Base-by-base conservation (phyloP, 2,113 vertebrate genomes). In the Carassius auratus region DNA sequence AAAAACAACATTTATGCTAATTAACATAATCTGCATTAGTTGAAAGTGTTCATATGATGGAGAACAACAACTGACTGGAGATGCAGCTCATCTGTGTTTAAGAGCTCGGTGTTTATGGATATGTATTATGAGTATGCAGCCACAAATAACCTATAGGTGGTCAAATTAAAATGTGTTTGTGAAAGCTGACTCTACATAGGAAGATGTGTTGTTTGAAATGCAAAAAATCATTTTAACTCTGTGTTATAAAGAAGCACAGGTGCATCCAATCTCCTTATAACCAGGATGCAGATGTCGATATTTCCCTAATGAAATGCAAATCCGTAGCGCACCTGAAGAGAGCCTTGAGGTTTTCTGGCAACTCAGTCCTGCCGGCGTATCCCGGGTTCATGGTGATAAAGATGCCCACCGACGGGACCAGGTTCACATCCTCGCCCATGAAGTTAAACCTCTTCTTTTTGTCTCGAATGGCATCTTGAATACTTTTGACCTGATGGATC, bases 301-400 rank as follows among this genome's bases (percentile, higher is more conserved):
- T 69, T 30, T 21, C 13, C 23, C 2, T 50, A 68, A 81, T 81
- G 26, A 52, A 33, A 69, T 50, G 33, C 21, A 38, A 21, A 59
- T 57, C 26, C 42, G 6, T 4, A 9, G 81, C 87, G 91, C 84
- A 99, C 98, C 98, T 96, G 94, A 99, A 99, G 21, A 99, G 95
- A 76, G 97, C 96, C 90, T 99, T 99, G 64, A 99, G 96, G 87
- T 99, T 99, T 92, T 99, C 98, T 0, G 98, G 98, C 3, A 99
- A 94, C 88, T 99, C 98, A 0, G 98, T 97, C 80, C 98, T 94
- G 19, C 98, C 98, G 0, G 98, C 97, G 0, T 99, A 99, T 14
- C 98, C 97, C 0, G 97, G 98, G 89, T 99, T 99, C 98, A 99
- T 99, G 3, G 98, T 99, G 92, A 99, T 98, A 91, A 99, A 99